Percentiles rank a stretch among this genome's conserved stretches.
These are phyloP conservation scores for Etia nguti DNA, from an alignment of 2,113 vertebrate genomes.

Conservation along the genomic window DNA sequence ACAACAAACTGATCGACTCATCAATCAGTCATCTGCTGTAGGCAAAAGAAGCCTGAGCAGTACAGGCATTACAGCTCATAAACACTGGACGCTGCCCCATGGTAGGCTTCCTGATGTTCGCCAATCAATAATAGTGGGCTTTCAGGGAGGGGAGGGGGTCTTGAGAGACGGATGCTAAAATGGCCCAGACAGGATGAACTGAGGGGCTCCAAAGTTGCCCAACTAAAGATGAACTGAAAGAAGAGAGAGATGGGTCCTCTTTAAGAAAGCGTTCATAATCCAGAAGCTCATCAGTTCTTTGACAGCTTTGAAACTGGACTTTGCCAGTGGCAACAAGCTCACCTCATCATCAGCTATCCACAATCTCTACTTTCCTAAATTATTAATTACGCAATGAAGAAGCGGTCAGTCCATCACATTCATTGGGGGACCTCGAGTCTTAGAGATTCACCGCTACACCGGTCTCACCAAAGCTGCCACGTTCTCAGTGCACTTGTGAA, in stretches of 20 bases:
- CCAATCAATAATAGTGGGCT: not conserved
- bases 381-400: not conserved
- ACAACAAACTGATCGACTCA: not conserved
- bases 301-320: not conserved
- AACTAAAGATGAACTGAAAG: not conserved
- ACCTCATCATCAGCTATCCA: not conserved
- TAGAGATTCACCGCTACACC: not conserved
- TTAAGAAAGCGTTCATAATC: not conserved
- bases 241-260: not conserved
- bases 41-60: not conserved
- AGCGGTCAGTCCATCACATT: not conserved
- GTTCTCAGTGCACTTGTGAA: not conserved
- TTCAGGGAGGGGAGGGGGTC: not conserved
- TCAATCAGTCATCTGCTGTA: not conserved
- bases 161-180: fast-evolving
- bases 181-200: not conserved
- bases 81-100: not conserved
- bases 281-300: not conserved
- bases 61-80: not conserved
- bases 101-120: not conserved
- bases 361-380: not conserved
- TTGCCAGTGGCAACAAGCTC: not conserved
- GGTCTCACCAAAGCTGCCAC: conserved; percentile 13
- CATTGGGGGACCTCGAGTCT: not conserved
- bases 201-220: not conserved